Conservation (phyloP, 2,113 vertebrate genomes). For the Pedetes capensis region DNA sequence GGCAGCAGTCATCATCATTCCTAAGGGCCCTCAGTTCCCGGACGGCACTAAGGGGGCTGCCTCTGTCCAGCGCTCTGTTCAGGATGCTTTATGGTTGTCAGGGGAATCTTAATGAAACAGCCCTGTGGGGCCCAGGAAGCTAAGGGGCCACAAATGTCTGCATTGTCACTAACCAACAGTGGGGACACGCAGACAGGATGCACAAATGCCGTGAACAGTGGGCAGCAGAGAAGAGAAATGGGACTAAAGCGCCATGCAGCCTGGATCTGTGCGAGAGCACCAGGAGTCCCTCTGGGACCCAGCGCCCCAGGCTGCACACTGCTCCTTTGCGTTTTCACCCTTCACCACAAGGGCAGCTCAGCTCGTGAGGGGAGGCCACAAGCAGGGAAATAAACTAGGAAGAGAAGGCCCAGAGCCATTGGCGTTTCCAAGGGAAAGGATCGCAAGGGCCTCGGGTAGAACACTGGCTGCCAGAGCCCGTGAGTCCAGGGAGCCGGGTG, state of each 20-base stretch:
- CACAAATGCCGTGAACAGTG: rapidly evolving
- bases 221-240: not conserved
- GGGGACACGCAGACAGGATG: rapidly evolving
- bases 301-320: not conserved
- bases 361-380: rapidly evolving
- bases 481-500: no score
- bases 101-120: not conserved
- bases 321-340: no score
- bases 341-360: not conserved
- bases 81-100: not conserved
- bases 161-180: not conserved
- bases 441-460: not conserved
- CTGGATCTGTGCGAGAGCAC: rapidly evolving
- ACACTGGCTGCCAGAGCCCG: no score
- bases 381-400: not conserved
- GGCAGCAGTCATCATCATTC: not conserved
- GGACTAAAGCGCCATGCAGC: rapidly evolving
- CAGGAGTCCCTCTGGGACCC: not conserved
- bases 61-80: not conserved
- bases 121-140: not conserved
- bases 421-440: not conserved
- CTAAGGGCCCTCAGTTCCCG: not conserved
- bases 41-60: rapidly evolving
- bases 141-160: not conserved
- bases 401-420: no score